A percentile compares a stretch with the other conserved stretches of the same genome.
Evolutionary conservation across 2,113 vertebrate genomes (phyloP).

Genomic region (Labeo catla): DNA sequence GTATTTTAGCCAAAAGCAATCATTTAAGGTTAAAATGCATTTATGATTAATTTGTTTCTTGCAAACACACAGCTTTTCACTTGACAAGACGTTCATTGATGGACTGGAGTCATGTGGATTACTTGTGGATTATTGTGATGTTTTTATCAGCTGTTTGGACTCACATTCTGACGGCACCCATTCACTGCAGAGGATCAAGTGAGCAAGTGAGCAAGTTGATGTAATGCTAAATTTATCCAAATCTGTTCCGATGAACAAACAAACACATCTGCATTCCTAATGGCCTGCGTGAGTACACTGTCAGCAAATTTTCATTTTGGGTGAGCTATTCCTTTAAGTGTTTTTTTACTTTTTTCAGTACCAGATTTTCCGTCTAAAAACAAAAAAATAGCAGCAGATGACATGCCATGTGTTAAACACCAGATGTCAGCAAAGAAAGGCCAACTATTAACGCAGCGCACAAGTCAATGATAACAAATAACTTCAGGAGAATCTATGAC

Average conservation of each 20-base stretch:
- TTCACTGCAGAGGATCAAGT: background rate
- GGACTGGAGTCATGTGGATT: background rate
- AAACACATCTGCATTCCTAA: background rate
- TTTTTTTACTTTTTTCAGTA: background rate
- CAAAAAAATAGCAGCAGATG: background rate
- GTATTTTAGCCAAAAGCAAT: no score
- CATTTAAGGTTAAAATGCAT: no score
- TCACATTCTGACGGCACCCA: background rate
- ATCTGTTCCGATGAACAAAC: background rate
- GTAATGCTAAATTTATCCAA: background rate
- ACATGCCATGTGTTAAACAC: conserved; percentile 19
- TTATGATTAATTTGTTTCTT: no score
- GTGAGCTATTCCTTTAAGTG: background rate
- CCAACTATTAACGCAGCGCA: background rate
- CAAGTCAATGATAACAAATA: background rate
- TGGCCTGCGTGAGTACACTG: background rate
- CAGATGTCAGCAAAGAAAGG: conserved; percentile 48
- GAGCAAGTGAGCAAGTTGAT: no score
- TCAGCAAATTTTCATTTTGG: background rate
- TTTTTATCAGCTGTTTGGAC: background rate
- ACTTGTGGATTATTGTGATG: background rate
- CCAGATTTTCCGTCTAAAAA: background rate
- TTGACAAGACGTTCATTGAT: no score
- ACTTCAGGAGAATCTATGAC: background rate
- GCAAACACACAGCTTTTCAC: no score